Conservation (phyloP, 2,888 invertebrate genomes). For the Sipha maydis region DNA sequence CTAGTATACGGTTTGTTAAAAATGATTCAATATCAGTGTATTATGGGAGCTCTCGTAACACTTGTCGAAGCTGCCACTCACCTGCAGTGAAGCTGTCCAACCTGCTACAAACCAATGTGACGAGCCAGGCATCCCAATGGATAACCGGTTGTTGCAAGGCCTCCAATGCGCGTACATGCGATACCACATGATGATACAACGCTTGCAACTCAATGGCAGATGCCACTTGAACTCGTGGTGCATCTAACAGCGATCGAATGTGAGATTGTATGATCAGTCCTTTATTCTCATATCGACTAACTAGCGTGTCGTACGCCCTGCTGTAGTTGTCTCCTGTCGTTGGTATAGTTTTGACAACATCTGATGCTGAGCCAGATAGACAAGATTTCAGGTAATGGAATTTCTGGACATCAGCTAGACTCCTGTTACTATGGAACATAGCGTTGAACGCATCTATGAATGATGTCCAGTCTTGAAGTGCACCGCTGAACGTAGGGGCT, state of each 20-base stretch:
- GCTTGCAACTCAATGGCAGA: not conserved
- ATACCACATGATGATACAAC: not conserved
- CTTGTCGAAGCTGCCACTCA: not conserved
- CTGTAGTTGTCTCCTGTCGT: not conserved
- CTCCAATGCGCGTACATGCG: not conserved
- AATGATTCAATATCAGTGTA: too few species aligned
- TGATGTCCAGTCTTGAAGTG: not conserved
- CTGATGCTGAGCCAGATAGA: not conserved
- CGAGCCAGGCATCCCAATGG: not conserved
- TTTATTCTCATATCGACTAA: not conserved
- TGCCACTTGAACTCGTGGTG: not conserved
- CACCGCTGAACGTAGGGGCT: not conserved
- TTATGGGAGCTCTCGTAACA: too few species aligned
- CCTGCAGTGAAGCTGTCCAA: not conserved
- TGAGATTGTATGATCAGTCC: not conserved
- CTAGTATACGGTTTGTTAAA: too few species aligned
- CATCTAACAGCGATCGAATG: not conserved
- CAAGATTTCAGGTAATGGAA: conserved; percentile 9
- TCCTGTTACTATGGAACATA: not conserved
- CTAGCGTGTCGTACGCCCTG: not conserved
- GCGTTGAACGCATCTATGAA: not conserved
- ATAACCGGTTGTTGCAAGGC: not conserved
- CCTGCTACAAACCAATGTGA: not conserved
- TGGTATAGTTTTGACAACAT: not conserved
- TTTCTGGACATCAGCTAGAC: not conserved